These are phyloP conservation scores for Acipenser oxyrinchus DNA, from an alignment of 2,797 vertebrate species.

Conservation along the genomic window DNA sequence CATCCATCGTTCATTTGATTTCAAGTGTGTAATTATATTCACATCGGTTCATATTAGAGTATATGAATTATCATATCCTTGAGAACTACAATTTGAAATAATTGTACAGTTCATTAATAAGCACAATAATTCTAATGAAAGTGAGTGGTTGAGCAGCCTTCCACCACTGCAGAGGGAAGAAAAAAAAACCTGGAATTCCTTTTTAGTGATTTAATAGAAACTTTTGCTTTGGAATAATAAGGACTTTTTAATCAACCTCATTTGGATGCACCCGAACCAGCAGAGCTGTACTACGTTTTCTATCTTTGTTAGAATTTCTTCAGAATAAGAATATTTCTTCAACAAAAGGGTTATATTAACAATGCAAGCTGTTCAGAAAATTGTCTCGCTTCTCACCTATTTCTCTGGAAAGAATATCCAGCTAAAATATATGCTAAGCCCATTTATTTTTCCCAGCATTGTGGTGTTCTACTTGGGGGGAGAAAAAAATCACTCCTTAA, in stretches of 20 bases:
- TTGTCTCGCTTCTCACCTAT: slow-evolving; percentile 51
- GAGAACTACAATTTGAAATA: slow-evolving; percentile 74
- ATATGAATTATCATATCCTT: slow-evolving; percentile 65
- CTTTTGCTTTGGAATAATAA: slow-evolving; percentile 76
- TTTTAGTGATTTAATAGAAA: slow-evolving; percentile 62
- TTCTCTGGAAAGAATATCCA: slow-evolving; percentile 51
- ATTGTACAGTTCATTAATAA: slow-evolving; percentile 79
- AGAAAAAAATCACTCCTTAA: slow-evolving; percentile 16
- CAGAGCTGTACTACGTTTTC: slow-evolving; percentile 90
- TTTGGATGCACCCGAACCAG: slow-evolving; percentile 76
- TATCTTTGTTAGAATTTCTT: slow-evolving; percentile 91
- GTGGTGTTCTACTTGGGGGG: slow-evolving; percentile 27
- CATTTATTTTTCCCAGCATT: slow-evolving; percentile 25
- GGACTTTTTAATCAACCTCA: slow-evolving; percentile 72
- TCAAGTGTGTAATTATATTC: slow-evolving; percentile 59
- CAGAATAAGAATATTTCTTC: slow-evolving; percentile 71
- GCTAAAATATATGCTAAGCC: slow-evolving; percentile 35
- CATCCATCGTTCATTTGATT: slow-evolving; percentile 40
- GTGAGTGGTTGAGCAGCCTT: slow-evolving; percentile 65
- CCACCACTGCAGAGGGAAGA: slow-evolving; percentile 57
- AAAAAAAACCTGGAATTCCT: not conserved
- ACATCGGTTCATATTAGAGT: slow-evolving; percentile 53
- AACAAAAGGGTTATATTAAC: slow-evolving; percentile 66
- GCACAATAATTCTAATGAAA: slow-evolving; percentile 72
- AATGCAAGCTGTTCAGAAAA: slow-evolving; percentile 48